Conservation (phyloP, 2,113 vertebrate species). For the Nesogale talazaci region DNA sequence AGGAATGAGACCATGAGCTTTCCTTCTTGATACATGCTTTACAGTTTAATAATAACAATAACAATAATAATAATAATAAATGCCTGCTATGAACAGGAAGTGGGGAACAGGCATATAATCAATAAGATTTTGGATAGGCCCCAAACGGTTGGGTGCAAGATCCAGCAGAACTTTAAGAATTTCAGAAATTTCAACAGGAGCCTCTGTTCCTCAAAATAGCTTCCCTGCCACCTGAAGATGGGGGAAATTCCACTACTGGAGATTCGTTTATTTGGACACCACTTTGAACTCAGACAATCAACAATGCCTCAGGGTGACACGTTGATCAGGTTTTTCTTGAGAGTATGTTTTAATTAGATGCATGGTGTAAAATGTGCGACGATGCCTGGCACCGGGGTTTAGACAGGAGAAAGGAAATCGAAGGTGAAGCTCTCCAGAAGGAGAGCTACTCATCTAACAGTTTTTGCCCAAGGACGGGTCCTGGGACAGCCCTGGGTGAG, state of each 20-base stretch:
- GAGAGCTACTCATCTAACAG: neutral
- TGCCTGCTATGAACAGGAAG: neutral
- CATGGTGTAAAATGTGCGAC: neutral
- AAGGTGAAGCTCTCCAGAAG: neutral
- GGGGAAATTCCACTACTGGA: neutral
- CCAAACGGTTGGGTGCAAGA: neutral
- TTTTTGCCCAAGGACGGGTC: neutral
- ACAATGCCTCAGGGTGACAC: neutral
- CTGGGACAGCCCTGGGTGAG: neutral
- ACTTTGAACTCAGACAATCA: constrained; percentile 29
- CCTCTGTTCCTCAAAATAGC: neutral
- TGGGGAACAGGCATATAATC: neutral
- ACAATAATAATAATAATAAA: neutral
- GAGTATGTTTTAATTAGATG: constrained; percentile 18
- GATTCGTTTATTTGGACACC: constrained; percentile 25
- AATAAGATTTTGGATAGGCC: neutral
- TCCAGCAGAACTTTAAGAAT: neutral
- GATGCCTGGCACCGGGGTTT: neutral
- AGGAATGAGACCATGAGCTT: neutral
- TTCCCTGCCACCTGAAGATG: neutral
- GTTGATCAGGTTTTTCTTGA: neutral
- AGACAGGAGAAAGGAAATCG: neutral
- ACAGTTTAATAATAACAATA: neutral
- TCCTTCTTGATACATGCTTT: constrained; percentile 30
- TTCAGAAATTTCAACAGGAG: neutral